phyloP scores from a whole-genome alignment of 1,140 invertebrate species.

The Sitodiplosis mosellana region DNA sequence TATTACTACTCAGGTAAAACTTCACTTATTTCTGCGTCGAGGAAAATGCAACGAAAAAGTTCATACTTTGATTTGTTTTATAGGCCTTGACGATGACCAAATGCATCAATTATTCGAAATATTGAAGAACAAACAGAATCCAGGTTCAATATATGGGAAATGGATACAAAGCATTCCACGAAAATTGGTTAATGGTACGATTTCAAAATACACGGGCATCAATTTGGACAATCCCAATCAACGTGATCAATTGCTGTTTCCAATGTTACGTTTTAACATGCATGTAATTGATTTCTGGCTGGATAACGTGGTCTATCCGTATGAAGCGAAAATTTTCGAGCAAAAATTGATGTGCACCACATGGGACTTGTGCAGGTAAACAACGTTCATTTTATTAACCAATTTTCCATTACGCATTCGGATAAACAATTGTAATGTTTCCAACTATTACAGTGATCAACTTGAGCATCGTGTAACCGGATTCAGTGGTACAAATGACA shows the following conservation, averaged over 20 bases:
- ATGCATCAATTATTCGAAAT: neutral
- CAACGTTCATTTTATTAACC: no score
- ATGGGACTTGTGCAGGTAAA: no score
- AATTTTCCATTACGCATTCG: no score
- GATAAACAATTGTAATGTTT: no score
- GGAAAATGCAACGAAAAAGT: neutral
- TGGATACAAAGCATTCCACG: neutral
- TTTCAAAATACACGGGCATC: neutral
- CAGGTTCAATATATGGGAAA: neutral
- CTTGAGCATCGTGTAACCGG: neutral
- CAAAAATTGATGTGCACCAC: neutral
- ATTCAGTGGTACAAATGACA: neutral
- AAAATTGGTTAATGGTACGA: neutral
- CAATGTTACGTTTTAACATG: neutral
- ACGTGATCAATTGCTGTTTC: neutral
- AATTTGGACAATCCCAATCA: neutral
- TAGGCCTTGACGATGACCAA: neutral
- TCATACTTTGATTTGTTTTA: neutral
- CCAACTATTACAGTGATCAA: neutral
- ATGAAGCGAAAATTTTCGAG: neutral
- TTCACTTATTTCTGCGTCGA: neutral
- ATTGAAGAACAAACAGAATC: neutral
- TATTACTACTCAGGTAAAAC: neutral
- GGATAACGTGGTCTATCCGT: neutral
- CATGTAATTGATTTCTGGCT: neutral